Evolutionary conservation across 2,797 vertebrate genomes (phyloP).

Genomic region (Halcyon chelicuti): DNA sequence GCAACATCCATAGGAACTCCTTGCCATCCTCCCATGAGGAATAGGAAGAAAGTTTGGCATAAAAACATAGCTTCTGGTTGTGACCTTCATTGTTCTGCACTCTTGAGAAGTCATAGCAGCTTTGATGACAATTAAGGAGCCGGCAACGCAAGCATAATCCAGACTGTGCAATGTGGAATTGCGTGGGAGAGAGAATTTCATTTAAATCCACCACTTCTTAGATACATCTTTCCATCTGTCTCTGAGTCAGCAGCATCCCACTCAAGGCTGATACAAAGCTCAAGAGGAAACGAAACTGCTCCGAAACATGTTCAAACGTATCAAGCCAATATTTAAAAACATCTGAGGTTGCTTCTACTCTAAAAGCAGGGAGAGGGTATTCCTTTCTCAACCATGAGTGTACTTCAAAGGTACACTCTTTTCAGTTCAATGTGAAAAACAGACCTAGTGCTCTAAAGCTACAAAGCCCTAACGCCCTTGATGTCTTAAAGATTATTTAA

Average conservation of each 20-base stretch:
- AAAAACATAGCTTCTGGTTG: neutral
- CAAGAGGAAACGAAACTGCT: neutral
- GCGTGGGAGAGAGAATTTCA: neutral
- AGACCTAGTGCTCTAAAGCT: conserved; percentile 32
- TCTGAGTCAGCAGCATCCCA: conserved; percentile 19
- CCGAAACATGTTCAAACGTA: conserved; percentile 1
- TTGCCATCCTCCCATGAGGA: neutral
- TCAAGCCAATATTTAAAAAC: conserved; percentile 21
- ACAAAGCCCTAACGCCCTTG: neutral
- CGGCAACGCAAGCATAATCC: neutral
- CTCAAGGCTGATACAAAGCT: conserved; percentile 2
- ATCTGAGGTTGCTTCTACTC: neutral
- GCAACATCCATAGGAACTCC: neutral
- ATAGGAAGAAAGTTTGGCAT: neutral
- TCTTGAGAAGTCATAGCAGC: neutral
- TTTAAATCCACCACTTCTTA: conserved; percentile 9
- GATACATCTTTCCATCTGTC: conserved; percentile 16
- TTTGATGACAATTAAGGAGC: neutral
- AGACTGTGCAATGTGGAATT: neutral
- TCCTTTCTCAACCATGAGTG: neutral
- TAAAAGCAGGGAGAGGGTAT: neutral
- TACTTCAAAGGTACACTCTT: conserved; percentile 29
- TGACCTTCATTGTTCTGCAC: neutral
- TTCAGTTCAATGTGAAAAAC: conserved; percentile 45
- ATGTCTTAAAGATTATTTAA: conserved; percentile 63